Percentiles rank a stretch among this genome's conserved stretches.
phyloP scores from a whole-genome alignment of 2,113 vertebrate species.

The Oreotragus oreotragus region DNA sequence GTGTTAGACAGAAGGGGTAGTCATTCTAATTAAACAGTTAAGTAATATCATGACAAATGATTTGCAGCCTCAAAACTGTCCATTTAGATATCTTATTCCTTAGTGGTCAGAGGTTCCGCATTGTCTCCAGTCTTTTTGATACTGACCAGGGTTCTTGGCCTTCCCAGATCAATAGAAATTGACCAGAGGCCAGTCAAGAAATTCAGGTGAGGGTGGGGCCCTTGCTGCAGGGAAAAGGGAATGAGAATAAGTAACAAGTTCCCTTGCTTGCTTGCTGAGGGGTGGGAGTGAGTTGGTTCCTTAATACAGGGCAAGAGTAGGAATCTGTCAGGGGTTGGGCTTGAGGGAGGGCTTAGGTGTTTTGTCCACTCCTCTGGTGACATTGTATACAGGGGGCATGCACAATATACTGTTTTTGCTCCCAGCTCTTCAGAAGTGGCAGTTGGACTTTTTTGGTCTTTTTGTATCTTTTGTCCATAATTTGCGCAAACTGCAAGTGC shows the following conservation, averaged over 20 bases:
- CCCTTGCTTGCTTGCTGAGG: neutral
- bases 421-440: neutral
- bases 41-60: conserved; percentile 54
- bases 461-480: neutral
- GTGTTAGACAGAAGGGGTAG: no score
- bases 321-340: neutral
- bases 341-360: neutral
- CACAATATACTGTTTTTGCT: neutral
- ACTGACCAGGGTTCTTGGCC: neutral
- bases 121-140: conserved; percentile 87
- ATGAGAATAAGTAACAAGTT: neutral
- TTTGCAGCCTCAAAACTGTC: conserved; percentile 18
- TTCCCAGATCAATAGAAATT: neutral
- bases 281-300: neutral
- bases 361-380: neutral
- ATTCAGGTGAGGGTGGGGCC: neutral
- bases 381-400: neutral
- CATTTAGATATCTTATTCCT: conserved; percentile 84
- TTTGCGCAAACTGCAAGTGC: neutral
- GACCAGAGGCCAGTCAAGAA: neutral
- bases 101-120: conserved; percentile 87
- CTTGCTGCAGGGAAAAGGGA: neutral
- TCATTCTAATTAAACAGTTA: no score
- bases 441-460: neutral
- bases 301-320: neutral